Percentiles rank a stretch among this genome's conserved stretches.
These are phyloP conservation scores for Coelogynopora nodosa DNA, from an alignment of 2,888 invertebrate genomes.

Conservation along the genomic window DNA sequence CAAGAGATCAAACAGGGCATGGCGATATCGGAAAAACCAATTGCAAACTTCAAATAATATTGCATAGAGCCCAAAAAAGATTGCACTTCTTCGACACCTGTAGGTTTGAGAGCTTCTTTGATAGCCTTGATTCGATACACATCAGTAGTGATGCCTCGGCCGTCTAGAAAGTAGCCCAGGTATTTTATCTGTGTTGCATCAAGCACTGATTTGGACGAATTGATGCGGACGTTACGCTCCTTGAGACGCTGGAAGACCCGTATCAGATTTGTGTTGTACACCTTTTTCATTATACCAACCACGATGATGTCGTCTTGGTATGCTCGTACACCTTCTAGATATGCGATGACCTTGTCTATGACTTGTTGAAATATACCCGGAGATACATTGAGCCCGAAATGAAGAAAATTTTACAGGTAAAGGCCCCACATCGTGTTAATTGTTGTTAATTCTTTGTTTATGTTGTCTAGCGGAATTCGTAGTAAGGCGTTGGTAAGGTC, in stretches of 20 bases:
- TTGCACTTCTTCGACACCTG: neutral
- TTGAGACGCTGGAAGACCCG: neutral
- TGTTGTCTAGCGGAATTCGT: neutral
- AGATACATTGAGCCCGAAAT: neutral
- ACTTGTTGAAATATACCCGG: constrained; percentile 6
- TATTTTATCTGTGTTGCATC: neutral
- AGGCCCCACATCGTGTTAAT: neutral
- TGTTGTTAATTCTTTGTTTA: neutral
- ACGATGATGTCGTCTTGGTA: constrained; percentile 1
- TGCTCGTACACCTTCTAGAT: neutral
- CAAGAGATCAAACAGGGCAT: neutral
- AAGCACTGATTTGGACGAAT: neutral
- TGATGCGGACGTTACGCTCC: neutral
- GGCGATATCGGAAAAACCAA: neutral
- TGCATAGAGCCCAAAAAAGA: neutral
- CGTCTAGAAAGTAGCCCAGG: neutral
- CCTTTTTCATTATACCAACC: neutral
- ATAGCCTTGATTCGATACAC: neutral
- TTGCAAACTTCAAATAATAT: neutral
- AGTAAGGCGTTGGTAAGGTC: neutral
- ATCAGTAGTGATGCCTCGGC: neutral
- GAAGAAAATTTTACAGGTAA: neutral
- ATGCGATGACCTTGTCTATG: neutral
- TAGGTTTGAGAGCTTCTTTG: neutral
- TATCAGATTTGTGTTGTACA: neutral